Evolutionary conservation across 2,888 invertebrate genomes (phyloP).

Genomic region (Rhagonycha fulva): DNA sequence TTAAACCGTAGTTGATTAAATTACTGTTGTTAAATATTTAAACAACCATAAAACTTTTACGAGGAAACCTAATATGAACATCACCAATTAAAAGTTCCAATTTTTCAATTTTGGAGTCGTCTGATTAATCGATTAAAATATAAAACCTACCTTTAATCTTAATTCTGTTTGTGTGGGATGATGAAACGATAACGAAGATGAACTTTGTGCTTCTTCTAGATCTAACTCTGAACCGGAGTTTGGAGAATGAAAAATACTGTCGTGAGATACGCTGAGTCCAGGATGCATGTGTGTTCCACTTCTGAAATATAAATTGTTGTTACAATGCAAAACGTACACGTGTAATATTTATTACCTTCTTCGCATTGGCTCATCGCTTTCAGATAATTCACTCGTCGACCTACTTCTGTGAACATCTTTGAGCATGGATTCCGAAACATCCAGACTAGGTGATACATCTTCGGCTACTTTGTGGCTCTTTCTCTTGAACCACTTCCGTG

Average conservation of each 20-base stretch:
- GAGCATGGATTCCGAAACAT: slow-evolving; percentile 53
- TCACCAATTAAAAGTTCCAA: background rate
- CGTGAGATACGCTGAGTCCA: slow-evolving; percentile 83
- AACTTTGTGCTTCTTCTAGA: slow-evolving; percentile 57
- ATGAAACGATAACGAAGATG: slow-evolving; percentile 54
- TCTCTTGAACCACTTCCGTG: slow-evolving; percentile 57
- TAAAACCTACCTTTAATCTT: slow-evolving; percentile 49
- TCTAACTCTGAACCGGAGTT: slow-evolving; percentile 59
- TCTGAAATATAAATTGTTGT: slow-evolving; percentile 38
- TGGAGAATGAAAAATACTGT: slow-evolving; percentile 86
- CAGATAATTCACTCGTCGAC: slow-evolving; percentile 70
- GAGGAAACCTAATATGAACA: background rate
- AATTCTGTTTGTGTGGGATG: slow-evolving; percentile 49
- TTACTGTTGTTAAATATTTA: background rate
- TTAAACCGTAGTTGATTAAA: background rate
- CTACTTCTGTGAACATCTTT: slow-evolving; percentile 50
- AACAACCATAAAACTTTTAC: background rate
- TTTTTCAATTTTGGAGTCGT: background rate
- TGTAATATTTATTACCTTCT: slow-evolving; percentile 59
- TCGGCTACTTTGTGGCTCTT: slow-evolving; percentile 53
- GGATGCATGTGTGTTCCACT: slow-evolving; percentile 54
- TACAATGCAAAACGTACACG: background rate
- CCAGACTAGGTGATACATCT: slow-evolving; percentile 54
- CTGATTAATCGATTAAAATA: background rate
- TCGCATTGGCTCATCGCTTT: slow-evolving; percentile 61